Conservation (phyloP, 2,888 invertebrate genomes). For the Deilephila porcellus region DNA sequence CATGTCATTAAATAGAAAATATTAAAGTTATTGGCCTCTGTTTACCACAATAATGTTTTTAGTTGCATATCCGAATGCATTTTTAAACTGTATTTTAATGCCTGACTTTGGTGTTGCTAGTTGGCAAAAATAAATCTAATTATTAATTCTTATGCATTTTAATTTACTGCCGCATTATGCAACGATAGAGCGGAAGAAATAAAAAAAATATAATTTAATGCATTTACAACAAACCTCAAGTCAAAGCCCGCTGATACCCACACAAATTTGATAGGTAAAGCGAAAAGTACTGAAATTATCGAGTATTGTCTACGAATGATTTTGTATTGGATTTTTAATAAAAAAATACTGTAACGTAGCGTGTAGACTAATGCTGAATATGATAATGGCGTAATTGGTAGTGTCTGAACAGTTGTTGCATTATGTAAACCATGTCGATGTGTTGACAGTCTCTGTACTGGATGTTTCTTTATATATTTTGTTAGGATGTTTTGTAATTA, state of each 20-base stretch:
- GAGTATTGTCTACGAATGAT: slow-evolving; percentile 27
- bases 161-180: background rate
- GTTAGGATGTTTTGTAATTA: slow-evolving; percentile 14
- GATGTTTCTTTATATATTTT: slow-evolving; percentile 26
- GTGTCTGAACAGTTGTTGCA: slow-evolving; percentile 6
- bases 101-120: background rate
- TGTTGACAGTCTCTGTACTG: slow-evolving; percentile 7
- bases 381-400: slow-evolving; percentile 21
- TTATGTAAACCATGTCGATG: background rate
- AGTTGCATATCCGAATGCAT: background rate
- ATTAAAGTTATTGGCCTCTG: too few relatives aligned
- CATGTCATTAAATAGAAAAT: too few relatives aligned
- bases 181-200: background rate
- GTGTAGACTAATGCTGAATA: slow-evolving; percentile 16
- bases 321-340: slow-evolving; percentile 23
- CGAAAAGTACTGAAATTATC: slow-evolving; percentile 24
- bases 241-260: background rate
- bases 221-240: background rate
- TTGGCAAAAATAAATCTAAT: too few relatives aligned
- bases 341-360: slow-evolving; percentile 8
- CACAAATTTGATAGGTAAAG: background rate
- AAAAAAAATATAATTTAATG: background rate
- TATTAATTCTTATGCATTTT: background rate
- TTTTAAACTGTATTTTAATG: slow-evolving; percentile 2
- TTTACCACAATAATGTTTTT: background rate